Evolutionary conservation across 2,113 vertebrate genomes (phyloP).

Genomic region (Scomber colias): DNA sequence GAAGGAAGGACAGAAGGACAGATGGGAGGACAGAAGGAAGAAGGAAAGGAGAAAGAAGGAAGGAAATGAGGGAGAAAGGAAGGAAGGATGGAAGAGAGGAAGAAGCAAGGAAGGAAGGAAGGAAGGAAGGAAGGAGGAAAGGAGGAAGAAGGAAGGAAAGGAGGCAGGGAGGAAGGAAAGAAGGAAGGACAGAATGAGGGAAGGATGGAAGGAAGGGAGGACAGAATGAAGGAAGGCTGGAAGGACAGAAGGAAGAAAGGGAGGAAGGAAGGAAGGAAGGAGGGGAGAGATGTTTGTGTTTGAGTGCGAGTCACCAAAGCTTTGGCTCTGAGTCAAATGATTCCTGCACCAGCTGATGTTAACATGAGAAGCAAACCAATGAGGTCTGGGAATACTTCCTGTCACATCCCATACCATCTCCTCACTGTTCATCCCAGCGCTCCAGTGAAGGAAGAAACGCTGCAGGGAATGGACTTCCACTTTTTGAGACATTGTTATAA

Average conservation of each 20-base stretch:
- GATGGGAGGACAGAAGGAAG: too few relatives aligned
- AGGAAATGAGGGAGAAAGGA: too few relatives aligned
- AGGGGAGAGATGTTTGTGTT: not conserved
- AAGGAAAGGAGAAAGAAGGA: too few relatives aligned
- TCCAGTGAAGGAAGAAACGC: not conserved
- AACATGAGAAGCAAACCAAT: constrained; percentile 45
- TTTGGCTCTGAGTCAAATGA: constrained; percentile 24
- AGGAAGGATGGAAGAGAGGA: too few relatives aligned
- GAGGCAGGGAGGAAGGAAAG: too few relatives aligned
- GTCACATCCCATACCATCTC: not conserved
- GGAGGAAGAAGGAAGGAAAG: too few relatives aligned
- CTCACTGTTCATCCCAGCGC: not conserved
- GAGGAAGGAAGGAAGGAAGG: not conserved
- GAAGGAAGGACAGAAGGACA: too few relatives aligned
- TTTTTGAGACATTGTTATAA: not conserved
- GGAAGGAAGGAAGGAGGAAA: too few relatives aligned
- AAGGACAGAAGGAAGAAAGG: not conserved
- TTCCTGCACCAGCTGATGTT: constrained; percentile 34
- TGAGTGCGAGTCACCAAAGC: constrained; percentile 14
- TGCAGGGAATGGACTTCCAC: not conserved
- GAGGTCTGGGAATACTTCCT: constrained; percentile 28
- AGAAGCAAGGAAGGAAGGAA: too few relatives aligned
- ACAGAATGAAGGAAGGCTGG: not conserved
- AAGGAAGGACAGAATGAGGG: too few relatives aligned
- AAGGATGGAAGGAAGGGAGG: not conserved